Evolutionary conservation across 2,888 invertebrate genomes (phyloP), one percentile per base, ranked within the genome.

Genomic region (Dendrolimus pini): DNA sequence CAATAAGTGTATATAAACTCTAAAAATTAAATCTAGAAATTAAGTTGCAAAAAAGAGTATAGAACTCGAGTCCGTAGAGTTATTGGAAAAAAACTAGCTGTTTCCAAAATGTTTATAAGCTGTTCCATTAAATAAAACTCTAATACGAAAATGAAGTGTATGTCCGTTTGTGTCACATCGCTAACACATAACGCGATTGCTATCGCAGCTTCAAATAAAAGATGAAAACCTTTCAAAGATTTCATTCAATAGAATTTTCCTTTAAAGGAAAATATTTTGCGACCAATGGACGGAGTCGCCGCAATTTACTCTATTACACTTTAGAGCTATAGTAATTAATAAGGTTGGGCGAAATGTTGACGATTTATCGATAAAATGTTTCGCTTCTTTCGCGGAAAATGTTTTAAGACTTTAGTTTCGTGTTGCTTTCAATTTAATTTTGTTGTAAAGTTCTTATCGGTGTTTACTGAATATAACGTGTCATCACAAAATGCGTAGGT

Each of bases 291-390:
- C 56, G 54, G 41, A 14, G 53, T 42, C 52, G 55, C 54, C 55
- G 54, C 56, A 57, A 61, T 63, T 65, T 62, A 55, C 62, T 60
- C 63, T 65, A 63, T 67, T 66, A 68, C 68, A 64, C 62, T 69
- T 65, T 68, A 65, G 66, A 65, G 66, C 62, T 58, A 65, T 65
- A 68, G 65, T 65, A 63, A 65, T 65, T 60, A 59, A 58, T 66
- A 72, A 65, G 60, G 69, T 7, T 63, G 63, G 1, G 7, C 41
- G 10, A 52, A 1, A 13, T 63, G 59, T 67, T 63, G 65, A 63
- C 60, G 58, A 54, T 12, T 56, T 41, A 41, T 61, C 58, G 59
- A 59, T 56, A 52, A 30, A 30, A 30, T 47, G 47, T 47, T 47
- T 47, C 9, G 30, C 30, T 6, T 30, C 0, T 30, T 30, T 30